Percentiles rank a stretch among this genome's conserved stretches.
phyloP scores from a whole-genome alignment of 2,113 vertebrate species.

The Zapus hudsonius region DNA sequence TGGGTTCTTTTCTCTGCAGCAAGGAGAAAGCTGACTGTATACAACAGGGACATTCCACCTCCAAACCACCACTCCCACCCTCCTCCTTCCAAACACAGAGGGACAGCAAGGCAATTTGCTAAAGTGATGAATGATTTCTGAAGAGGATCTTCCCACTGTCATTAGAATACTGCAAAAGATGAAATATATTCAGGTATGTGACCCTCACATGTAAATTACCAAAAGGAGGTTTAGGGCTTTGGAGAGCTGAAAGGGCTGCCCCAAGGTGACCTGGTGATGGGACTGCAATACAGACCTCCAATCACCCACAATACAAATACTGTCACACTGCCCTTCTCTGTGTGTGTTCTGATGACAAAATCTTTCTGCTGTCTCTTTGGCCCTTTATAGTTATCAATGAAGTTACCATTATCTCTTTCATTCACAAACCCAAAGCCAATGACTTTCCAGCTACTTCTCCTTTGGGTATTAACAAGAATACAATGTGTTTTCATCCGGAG shows the following conservation, averaged over 20 bases:
- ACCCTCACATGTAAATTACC: background rate
- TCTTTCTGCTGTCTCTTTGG: background rate
- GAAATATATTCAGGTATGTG: background rate
- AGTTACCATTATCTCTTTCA: background rate
- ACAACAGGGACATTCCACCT: too few relatives aligned
- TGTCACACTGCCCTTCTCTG: background rate
- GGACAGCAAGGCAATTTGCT: background rate
- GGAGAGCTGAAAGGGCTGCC: background rate
- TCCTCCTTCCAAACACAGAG: background rate
- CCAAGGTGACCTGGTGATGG: background rate
- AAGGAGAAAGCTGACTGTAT: too few relatives aligned
- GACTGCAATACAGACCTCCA: background rate
- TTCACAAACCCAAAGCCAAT: slow-evolving; percentile 27
- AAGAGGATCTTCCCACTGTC: background rate
- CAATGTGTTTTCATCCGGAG: background rate
- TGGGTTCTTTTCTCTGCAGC: too few relatives aligned
- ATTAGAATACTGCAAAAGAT: background rate
- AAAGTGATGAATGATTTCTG: background rate
- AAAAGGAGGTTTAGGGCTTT: background rate
- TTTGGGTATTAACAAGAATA: background rate
- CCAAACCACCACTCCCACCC: background rate
- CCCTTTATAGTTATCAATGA: slow-evolving; percentile 30
- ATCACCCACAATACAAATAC: background rate
- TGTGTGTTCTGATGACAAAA: background rate
- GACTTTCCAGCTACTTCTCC: slow-evolving; percentile 13